Evolutionary conservation across 2,113 vertebrate genomes (phyloP), one percentile per base, ranked within the genome.

Genomic region (Osmerus mordax): DNA sequence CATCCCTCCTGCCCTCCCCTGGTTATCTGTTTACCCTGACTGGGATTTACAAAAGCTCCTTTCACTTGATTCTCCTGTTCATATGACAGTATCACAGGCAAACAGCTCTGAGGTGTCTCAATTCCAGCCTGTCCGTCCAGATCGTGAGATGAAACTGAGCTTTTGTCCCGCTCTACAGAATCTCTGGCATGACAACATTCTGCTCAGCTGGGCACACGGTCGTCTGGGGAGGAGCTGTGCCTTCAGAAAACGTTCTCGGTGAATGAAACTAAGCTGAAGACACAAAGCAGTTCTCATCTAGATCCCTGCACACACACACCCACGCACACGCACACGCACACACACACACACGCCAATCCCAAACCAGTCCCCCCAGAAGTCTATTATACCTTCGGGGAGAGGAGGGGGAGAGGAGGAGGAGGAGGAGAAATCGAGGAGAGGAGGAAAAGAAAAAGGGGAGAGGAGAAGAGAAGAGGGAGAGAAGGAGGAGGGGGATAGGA

Each of bases 141-240:
- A 12, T 23, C 29, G 2, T 16, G 53, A 21, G 15, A 21, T 63
- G 61, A 54, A 67, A 67, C 3, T 47, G n/a, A 16, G n/a, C 16
- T 13, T n/a, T 9, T 21, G n/a, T 28, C 3, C 2, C 9, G 62
- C 36, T 65, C 36, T n/a, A 19, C 15, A 36, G 29, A 65, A 19
- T 7, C 65, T 67, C 21, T 67, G 53, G 53, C 47, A 56, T 9
- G 0, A 56, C 67, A 55, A 32, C 56, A 36, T 56, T 51, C 36
- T 56, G 53, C 52, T 69, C 28, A 69, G 67, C 19, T 16, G 29
- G 56, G 67, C 67, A n/a, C 67, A 69, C 16, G 15, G 18, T 23
- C 23, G 23, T 23, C 23, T 23, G 53, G 8, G 32, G 63, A 47
- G 6, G 25, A 58, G 14, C n/a, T 25, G 16, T 28, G 7, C 53